Evolutionary conservation across 2,797 vertebrate genomes (phyloP), one percentile per base, ranked within the genome.

Genomic region (Hydrolagus colliei): DNA sequence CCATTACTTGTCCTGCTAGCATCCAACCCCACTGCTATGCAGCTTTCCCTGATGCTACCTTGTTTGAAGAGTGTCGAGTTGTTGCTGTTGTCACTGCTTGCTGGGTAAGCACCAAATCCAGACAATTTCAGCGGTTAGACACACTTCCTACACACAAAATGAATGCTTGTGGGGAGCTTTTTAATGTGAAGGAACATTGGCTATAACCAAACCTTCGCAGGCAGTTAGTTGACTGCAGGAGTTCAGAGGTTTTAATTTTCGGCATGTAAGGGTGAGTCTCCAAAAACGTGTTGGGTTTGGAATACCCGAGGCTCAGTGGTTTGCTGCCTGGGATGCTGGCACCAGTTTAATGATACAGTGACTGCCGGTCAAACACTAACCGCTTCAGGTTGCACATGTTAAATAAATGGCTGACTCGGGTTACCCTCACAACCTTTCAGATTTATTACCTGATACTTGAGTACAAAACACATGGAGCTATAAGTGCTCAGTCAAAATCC

Each of bases 391-490:
- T 92, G 91, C 88, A 88, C 87, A 90, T 91, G 90, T 95, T 92
- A 92, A 92, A 91, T 91, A 93, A 94, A 92, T 92, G 89, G 86
- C 82, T 86, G 87, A 89, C 90, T 93, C 90, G 91, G 88, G 89
- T 93, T 92, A 91, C 88, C 92, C 73, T 88, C 89, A 91, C 89
- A 91, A 91, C 88, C 86, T 90, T 88, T 87, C 85, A 88, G 74
- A 88, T 88, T 87, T 87, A 90, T 90, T 90, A 88, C 87, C 84
- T 87, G 90, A 90, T 90, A 87, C 87, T 86, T 77, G 79, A 87
- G 87, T 89, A 86, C 87, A 72, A 27, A 71, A 16, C 79, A 84
- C 6, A 41, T 71, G 65, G 13, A 84, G 16, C 79, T 71, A 16
- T 16, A 84, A 84, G 22, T 14, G 32, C 18, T 68, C 32, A 52